A percentile compares a stretch with the other conserved stretches of the same genome.
Evolutionary conservation across 2,113 vertebrate genomes (phyloP).

Genomic region (Mellivora capensis): DNA sequence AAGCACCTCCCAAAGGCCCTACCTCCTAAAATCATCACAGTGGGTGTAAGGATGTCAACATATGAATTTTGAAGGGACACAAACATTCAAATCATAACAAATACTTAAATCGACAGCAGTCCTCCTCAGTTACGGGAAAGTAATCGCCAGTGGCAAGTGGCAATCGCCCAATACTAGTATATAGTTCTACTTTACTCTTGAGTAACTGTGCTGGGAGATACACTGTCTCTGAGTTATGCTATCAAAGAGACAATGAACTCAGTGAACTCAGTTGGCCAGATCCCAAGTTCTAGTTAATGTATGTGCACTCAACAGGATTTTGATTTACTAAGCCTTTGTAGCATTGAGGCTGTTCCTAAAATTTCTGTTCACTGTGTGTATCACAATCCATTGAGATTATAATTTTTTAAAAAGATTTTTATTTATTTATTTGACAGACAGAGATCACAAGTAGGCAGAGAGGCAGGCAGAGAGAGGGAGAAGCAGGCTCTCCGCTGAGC

Average conservation of each 20-base stretch:
- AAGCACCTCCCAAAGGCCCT: neutral
- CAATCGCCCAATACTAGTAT: neutral
- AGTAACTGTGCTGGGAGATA: neutral
- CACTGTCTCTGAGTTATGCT: neutral
- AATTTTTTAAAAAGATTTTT: neutral
- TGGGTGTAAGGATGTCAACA: neutral
- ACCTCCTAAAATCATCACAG: neutral
- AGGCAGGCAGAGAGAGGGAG: no score
- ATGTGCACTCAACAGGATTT: neutral
- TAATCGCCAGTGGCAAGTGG: neutral
- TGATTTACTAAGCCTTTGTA: neutral
- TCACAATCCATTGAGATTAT: neutral
- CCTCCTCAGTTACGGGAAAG: neutral
- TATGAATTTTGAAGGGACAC: neutral
- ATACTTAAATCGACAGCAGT: neutral
- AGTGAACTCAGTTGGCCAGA: neutral
- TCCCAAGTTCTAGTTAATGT: neutral
- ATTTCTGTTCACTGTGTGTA: neutral
- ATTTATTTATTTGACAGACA: no score
- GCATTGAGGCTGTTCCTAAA: neutral
- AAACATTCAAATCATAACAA: neutral
- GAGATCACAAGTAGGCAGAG: no score
- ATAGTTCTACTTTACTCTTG: neutral
- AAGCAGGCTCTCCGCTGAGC: no score
- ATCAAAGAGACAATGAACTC: neutral